A percentile compares a stretch with the other conserved stretches of the same genome.
Conservation (phyloP, 2,888 invertebrate species). For the Cantharis flavilabris region DNA sequence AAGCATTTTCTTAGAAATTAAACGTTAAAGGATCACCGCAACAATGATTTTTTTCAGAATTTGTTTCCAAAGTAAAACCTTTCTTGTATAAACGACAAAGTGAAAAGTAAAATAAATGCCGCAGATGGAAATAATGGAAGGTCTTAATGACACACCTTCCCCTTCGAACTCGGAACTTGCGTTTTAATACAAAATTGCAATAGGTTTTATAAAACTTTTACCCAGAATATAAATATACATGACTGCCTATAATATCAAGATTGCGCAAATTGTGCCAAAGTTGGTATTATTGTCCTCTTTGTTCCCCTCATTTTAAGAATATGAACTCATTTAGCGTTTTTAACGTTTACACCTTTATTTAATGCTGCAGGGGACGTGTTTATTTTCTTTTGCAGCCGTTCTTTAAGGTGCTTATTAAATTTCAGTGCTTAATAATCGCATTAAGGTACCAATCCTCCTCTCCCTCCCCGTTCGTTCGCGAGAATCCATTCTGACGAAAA, state of each 20-base stretch:
- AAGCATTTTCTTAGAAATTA: slow-evolving; percentile 11
- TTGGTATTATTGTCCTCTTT: slow-evolving; percentile 39
- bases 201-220: slow-evolving; percentile 52
- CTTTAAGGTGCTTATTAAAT: slow-evolving; percentile 52
- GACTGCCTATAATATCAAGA: slow-evolving; percentile 52
- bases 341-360: slow-evolving; percentile 54
- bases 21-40: slow-evolving; percentile 17
- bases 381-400: slow-evolving; percentile 47
- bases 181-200: slow-evolving; percentile 52
- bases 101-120: slow-evolving; percentile 52
- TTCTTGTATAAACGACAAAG: slow-evolving; percentile 46
- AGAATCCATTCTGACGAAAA: slow-evolving; percentile 40
- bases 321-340: slow-evolving; percentile 46
- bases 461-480: slow-evolving; percentile 34
- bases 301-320: slow-evolving; percentile 29
- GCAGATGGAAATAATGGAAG: slow-evolving; percentile 57
- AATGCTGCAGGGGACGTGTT: slow-evolving; percentile 48
- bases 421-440: slow-evolving; percentile 51
- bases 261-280: slow-evolving; percentile 50
- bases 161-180: slow-evolving; percentile 36
- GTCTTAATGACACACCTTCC: slow-evolving; percentile 51
- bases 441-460: slow-evolving; percentile 36
- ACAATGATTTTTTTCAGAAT: slow-evolving; percentile 18
- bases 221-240: slow-evolving; percentile 54
- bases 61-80: slow-evolving; percentile 35